phyloP scores from a whole-genome alignment of 92 coral and sea anemone species.

The Umimayanthus kanabou region DNA sequence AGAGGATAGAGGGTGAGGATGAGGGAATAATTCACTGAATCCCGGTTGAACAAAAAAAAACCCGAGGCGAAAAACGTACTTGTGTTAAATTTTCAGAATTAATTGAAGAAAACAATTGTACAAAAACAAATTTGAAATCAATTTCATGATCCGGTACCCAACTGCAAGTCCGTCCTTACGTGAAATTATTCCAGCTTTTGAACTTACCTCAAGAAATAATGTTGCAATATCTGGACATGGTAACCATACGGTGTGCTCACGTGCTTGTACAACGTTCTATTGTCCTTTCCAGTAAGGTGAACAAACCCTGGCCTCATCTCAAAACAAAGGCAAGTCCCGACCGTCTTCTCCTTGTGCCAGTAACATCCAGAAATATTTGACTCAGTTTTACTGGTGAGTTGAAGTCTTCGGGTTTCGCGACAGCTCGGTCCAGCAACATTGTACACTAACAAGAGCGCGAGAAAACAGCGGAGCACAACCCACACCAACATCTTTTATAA shows the following conservation, averaged over 20 bases:
- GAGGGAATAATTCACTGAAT: too few relatives aligned
- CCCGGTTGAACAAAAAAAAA: too few relatives aligned
- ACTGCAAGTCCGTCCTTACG: background rate
- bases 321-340: constrained; percentile 9
- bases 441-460: background rate
- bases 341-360: background rate
- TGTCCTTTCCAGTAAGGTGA: background rate
- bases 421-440: background rate
- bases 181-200: background rate
- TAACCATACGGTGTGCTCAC: background rate
- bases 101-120: too few relatives aligned
- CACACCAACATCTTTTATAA: too few relatives aligned
- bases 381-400: background rate
- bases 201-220: constrained; percentile 13
- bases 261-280: constrained; percentile 1
- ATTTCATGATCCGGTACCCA: background rate
- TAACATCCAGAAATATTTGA: constrained; percentile 16
- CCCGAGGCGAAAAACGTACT: too few relatives aligned
- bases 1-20: too few relatives aligned
- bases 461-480: background rate
- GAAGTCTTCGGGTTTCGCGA: background rate
- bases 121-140: background rate
- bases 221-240: background rate
- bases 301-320: background rate
- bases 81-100: too few relatives aligned